Evolutionary conservation across 2,797 vertebrate species (phyloP), one percentile per base, ranked within the genome.

Genomic region (Rhinella marina): DNA sequence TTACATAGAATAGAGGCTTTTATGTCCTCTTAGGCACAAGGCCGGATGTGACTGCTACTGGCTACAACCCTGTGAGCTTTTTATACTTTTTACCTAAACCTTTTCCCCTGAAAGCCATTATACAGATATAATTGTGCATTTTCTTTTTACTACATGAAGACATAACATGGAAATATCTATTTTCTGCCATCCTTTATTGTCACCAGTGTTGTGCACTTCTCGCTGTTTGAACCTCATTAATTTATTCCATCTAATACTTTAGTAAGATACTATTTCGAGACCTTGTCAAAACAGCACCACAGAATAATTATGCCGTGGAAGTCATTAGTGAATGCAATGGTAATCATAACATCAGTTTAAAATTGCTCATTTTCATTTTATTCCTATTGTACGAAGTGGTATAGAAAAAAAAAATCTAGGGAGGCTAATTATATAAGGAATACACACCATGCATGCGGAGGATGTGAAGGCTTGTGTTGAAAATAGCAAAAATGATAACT

Each of bases 401-500:
- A 80, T 66, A 79, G 32, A 41, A 54, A 70, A 68, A 82, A 76
- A 88, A 59, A 82, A 57, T 50, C 62, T 16, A 79, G 14, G 5
- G 50, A 84, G 64, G 68, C 82, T 88, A 88, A 88, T 88, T 85
- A 75, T 80, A 75, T 88, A 88, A 81, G 68, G 77, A 85, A 84
- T 84, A 79, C 68, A 76, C 62, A 62, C 72, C 78, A 72, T 68
- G 59, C 82, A 88, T 48, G 62, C 82, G 1, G 81, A 16, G 73
- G 29, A 41, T 83, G 48, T 70, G 52, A 87, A 83, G 62, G 81
- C 25, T 9, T 78, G 54, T 86, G 68, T 59, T 70, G 29, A 82
- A 84, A 84, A 86, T 61, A 87, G 52, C 25, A 77, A 50, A 86
- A 54, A 79, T 32, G 66, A 72, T 29, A 52, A 78, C 82, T 82